Evolutionary conservation across 2,113 vertebrate genomes (phyloP), one percentile per base, ranked within the genome.

Genomic region (Thinocorus orbignyianus): DNA sequence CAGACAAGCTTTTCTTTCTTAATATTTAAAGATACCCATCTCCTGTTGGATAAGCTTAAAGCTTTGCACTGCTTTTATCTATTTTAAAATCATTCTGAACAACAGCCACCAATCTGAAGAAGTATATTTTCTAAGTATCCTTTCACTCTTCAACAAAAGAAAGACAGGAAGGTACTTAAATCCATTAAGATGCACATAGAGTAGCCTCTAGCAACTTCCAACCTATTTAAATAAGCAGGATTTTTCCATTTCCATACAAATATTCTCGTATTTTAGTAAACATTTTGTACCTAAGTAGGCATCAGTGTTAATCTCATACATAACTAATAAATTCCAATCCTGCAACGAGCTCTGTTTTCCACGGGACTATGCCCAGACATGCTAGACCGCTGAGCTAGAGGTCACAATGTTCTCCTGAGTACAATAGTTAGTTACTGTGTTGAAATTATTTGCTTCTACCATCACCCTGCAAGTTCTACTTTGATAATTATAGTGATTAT

Each of bases 401-500:
- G 69, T 70, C 92, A 92, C 86, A 54, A 81, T 3, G 37, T 24
- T 77, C 82, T 82, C 48, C 57, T 13, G 42, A 78, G 37, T 35
- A n/a, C 71, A 22, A 46, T 2, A 79, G 65, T 25, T 41, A 77
- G 8, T 17, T 8, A 55, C 87, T 49, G 19, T n/a, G 61, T 66
- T 11, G 7, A 94, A 84, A 68, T 95, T 33, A 93, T 74, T 93
- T 86, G 90, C n/a, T 90, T 80, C 72, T 71, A 54, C 68, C 82
- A 71, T 33, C 77, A 66, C 76, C 80, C 68, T 48, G 6, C 37
- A 71, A 95, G 69, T 73, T 48, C 88, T 95, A 77, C 82, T 92
- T 92, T 84, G 80, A 76, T 93, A 94, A 95, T 95, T 90, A 94
- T 11, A 84, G 73, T 88, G 80, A 93, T 96, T 97, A 96, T 83